Evolutionary conservation across 2,797 vertebrate genomes (phyloP).

Genomic region (Sebastes kiyomatsui): DNA sequence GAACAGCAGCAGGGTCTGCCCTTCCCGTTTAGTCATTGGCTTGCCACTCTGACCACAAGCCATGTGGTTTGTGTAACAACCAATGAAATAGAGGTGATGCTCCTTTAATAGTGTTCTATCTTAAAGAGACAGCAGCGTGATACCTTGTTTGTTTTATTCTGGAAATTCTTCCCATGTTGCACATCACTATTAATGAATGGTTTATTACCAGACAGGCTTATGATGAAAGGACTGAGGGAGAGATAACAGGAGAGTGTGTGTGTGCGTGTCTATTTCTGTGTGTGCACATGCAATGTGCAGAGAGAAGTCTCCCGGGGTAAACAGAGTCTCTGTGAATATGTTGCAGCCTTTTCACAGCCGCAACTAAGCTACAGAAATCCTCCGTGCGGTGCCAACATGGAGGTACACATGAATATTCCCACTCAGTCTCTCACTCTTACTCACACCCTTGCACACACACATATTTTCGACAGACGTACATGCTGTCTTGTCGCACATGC

Average conservation of each 20-base stretch:
- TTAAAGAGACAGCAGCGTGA: conserved; percentile 78
- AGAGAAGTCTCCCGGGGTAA: conserved; percentile 39
- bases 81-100: conserved; percentile 76
- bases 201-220: background rate
- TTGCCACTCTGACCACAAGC: conserved; percentile 77
- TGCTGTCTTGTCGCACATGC: conserved; percentile 82
- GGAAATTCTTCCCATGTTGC: conserved; percentile 26
- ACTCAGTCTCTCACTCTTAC: conserved; percentile 69
- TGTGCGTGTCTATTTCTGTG: background rate
- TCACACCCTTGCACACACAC: conserved; percentile 70
- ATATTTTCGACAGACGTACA: conserved; percentile 80
- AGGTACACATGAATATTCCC: conserved; percentile 68
- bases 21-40: conserved; percentile 81
- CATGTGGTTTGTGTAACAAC: conserved; percentile 76
- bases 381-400: conserved; percentile 46
- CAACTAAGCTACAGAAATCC: conserved; percentile 50
- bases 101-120: conserved; percentile 67
- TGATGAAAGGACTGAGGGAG: conserved; percentile 11
- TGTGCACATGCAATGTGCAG: conserved; percentile 1
- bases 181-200: conserved; percentile 8
- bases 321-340: conserved; percentile 34
- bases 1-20: conserved; percentile 84
- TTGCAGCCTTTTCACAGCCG: conserved; percentile 38
- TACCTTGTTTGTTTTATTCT: conserved; percentile 49
- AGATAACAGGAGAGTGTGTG: conserved; percentile 7